These are phyloP conservation scores for Vanessa atalanta DNA, from an alignment of 1,140 invertebrate species.

Conservation along the genomic window DNA sequence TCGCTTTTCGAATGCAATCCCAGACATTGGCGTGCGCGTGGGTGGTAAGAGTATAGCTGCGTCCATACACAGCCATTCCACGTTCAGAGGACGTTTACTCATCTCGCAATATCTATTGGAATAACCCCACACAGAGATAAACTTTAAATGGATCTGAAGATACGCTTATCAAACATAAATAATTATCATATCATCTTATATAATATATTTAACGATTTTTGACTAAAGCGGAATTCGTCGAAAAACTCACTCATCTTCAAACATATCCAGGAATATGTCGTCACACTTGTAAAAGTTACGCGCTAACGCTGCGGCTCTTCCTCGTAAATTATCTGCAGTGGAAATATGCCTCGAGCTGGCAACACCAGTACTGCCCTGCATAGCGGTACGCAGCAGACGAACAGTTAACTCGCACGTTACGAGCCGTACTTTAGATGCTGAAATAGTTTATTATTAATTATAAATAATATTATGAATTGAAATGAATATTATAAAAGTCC, in stretches of 20 bases:
- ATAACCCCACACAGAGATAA: not conserved
- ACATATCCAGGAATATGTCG: slow-evolving; percentile 99
- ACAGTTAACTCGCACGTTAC: slow-evolving; percentile 95
- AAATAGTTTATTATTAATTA: slow-evolving; percentile 30
- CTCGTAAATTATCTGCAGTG: slow-evolving; percentile 89
- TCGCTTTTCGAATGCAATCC: slow-evolving; percentile 96
- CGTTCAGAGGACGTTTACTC: slow-evolving; percentile 92
- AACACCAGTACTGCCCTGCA: slow-evolving; percentile 51
- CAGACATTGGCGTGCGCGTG: slow-evolving; percentile 97
- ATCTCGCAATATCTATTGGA: slow-evolving; percentile 89
- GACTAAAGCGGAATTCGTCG: not conserved
- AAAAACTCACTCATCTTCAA: slow-evolving; percentile 95
- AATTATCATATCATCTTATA: not conserved
- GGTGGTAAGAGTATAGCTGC: slow-evolving; percentile 97
- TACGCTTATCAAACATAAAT: not conserved
- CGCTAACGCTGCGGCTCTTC: slow-evolving; percentile 92
- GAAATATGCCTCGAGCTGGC: slow-evolving; percentile 79
- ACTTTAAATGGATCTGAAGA: not conserved
- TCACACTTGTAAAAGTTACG: slow-evolving; percentile 98
- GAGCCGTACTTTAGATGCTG: slow-evolving; percentile 90
- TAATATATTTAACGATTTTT: too few relatives aligned
- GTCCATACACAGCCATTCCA: slow-evolving; percentile 97
- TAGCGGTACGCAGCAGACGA: slow-evolving; percentile 87
- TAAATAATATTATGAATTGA: not conserved
- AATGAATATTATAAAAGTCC: too few relatives aligned